Conservation (phyloP, 1,140 invertebrate species). For the Dufourea novaeangliae region DNA sequence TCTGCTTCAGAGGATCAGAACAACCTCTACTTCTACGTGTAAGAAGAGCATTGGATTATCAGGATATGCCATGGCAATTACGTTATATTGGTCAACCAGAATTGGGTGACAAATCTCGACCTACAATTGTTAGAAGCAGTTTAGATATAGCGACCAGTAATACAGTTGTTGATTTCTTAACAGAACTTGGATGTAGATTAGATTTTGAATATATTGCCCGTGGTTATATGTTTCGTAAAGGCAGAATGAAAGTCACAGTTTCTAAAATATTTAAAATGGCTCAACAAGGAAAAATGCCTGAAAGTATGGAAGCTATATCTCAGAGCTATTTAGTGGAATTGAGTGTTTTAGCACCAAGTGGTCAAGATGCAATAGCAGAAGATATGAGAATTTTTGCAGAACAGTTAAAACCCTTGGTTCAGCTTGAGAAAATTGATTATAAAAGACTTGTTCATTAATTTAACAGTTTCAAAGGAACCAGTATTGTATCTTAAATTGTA, state of each 20-base stretch:
- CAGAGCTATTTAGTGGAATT: slow-evolving; percentile 97
- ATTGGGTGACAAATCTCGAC: slow-evolving; percentile 92
- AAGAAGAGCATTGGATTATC: slow-evolving; percentile 88
- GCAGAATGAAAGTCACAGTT: slow-evolving; percentile 97
- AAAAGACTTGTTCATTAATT: slow-evolving; percentile 86
- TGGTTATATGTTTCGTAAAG: slow-evolving; percentile 98
- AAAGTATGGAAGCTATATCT: slow-evolving; percentile 91
- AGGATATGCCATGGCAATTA: slow-evolving; percentile 92
- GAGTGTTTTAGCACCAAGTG: slow-evolving; percentile 95
- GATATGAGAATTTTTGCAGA: slow-evolving; percentile 98
- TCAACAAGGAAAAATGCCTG: slow-evolving; percentile 86
- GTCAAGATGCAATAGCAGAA: slow-evolving; percentile 96
- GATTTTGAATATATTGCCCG: slow-evolving; percentile 97
- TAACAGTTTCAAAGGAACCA: neutral
- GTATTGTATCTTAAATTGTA: slow-evolving; percentile 19
- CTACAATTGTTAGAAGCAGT: slow-evolving; percentile 94
- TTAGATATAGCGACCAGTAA: slow-evolving; percentile 95
- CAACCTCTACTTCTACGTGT: slow-evolving; percentile 88
- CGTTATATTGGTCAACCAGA: slow-evolving; percentile 95
- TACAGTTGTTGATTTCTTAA: slow-evolving; percentile 95
- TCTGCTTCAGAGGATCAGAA: slow-evolving; percentile 80
- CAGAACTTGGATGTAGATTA: slow-evolving; percentile 93
- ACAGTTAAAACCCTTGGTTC: slow-evolving; percentile 94
- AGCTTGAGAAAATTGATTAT: slow-evolving; percentile 95
- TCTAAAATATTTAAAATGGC: slow-evolving; percentile 96